Percentiles rank a stretch among this genome's conserved stretches.
These are phyloP conservation scores for Vanessa tameamea DNA, from an alignment of 1,140 invertebrate species.

Conservation along the genomic window DNA sequence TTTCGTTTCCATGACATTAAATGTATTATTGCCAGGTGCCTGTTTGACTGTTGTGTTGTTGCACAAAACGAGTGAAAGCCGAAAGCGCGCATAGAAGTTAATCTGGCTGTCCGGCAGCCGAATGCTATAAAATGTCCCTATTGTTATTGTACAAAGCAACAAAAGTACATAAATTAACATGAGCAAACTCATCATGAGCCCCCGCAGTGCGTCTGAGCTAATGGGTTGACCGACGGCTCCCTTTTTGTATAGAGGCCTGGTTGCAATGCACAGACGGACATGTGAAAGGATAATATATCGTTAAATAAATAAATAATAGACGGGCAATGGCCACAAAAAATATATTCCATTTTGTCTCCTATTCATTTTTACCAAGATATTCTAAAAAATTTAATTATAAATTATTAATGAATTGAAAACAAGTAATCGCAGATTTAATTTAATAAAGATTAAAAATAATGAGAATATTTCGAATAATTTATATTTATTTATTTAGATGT, in stretches of 20 bases:
- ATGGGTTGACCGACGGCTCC: slow-evolving; percentile 69
- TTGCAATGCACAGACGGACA: slow-evolving; percentile 33
- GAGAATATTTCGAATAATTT: no score
- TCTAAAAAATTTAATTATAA: not conserved
- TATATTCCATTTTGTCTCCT: not conserved
- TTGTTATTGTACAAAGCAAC: slow-evolving; percentile 73
- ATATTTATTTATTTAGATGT: no score
- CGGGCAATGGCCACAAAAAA: slow-evolving; percentile 14
- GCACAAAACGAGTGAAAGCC: slow-evolving; percentile 79
- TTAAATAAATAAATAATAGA: slow-evolving; percentile 42
- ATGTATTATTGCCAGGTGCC: slow-evolving; percentile 71
- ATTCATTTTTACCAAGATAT: not conserved
- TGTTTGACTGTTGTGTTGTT: slow-evolving; percentile 67
- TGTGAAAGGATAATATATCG: slow-evolving; percentile 48
- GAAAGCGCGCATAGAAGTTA: slow-evolving; percentile 71
- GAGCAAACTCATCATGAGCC: slow-evolving; percentile 77
- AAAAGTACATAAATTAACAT: slow-evolving; percentile 79
- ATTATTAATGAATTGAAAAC: not conserved
- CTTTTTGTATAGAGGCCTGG: slow-evolving; percentile 38
- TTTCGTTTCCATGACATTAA: slow-evolving; percentile 33
- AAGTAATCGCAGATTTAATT: not conserved
- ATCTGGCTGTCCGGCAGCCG: slow-evolving; percentile 77
- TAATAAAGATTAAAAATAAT: no score
- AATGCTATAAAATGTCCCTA: slow-evolving; percentile 71
- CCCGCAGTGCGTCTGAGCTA: slow-evolving; percentile 63